Conservation (phyloP, 2,888 invertebrate genomes). For the Muscina levida region DNA sequence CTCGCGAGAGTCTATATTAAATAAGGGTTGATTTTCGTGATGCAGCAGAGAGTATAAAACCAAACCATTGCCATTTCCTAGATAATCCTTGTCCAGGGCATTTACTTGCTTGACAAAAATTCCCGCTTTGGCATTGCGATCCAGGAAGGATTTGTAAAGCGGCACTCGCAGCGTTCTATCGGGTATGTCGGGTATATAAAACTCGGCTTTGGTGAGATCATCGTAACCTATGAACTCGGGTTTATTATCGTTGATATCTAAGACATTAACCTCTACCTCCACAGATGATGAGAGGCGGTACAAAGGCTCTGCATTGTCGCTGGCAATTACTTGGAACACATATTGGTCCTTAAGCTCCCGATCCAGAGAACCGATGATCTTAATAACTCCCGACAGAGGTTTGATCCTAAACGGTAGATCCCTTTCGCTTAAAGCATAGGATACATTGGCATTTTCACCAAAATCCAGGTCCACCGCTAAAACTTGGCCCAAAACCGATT, state of each 20-base stretch:
- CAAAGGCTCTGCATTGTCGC: constrained; percentile 84
- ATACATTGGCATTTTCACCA: constrained; percentile 89
- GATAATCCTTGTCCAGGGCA: constrained; percentile 92
- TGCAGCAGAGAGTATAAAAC: constrained; percentile 88
- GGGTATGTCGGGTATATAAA: constrained; percentile 71
- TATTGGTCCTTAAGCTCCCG: constrained; percentile 87
- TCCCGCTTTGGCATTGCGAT: constrained; percentile 88
- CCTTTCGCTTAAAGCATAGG: constrained; percentile 84
- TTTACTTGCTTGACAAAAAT: constrained; percentile 87
- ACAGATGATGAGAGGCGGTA: constrained; percentile 86
- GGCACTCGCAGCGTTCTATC: constrained; percentile 81
- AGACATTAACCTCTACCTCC: constrained; percentile 89
- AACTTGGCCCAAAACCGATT: constrained; percentile 87
- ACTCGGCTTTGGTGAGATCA: constrained; percentile 79
- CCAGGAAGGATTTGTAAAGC: constrained; percentile 87
- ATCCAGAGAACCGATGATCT: constrained; percentile 88
- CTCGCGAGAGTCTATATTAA: constrained; percentile 92
- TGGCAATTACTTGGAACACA: constrained; percentile 86
- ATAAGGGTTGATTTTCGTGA: constrained; percentile 83
- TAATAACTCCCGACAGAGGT: constrained; percentile 85
- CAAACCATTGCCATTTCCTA: constrained; percentile 92
- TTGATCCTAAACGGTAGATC: constrained; percentile 86
- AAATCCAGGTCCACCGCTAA: constrained; percentile 90
- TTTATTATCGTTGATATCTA: constrained; percentile 91
- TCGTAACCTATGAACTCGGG: constrained; percentile 90